Evolutionary conservation across 2,113 vertebrate species (phyloP).

Genomic region (Chrysemys picta): DNA sequence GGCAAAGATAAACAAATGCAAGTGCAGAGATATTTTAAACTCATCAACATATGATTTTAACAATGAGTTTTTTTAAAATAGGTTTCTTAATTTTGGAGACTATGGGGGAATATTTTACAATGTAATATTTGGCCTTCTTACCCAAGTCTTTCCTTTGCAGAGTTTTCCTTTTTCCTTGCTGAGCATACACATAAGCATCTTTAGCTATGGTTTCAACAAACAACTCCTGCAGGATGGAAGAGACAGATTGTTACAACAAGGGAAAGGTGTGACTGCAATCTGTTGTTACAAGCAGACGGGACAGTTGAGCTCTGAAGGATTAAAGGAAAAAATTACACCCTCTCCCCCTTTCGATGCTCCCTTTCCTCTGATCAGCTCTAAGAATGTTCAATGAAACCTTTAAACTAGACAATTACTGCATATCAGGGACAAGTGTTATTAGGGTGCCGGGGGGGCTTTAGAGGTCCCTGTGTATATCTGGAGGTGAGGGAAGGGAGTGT

Average conservation of each 20-base stretch:
- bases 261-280: background rate
- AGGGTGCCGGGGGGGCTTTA: background rate
- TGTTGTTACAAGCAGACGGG: background rate
- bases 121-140: conserved; percentile 55
- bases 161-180: conserved; percentile 96
- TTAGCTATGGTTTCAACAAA: conserved; percentile 98
- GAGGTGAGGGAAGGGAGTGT: background rate
- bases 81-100: background rate
- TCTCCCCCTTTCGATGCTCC: background rate
- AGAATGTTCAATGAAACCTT: background rate
- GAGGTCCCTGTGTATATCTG: background rate
- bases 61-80: background rate
- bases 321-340: background rate
- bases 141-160: conserved; percentile 96
- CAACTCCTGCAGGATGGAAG: conserved; percentile 83
- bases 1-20: background rate
- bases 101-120: background rate
- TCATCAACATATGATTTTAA: background rate
- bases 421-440: background rate
- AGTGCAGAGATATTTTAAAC: background rate
- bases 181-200: conserved; percentile 92
- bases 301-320: background rate
- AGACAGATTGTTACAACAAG: background rate
- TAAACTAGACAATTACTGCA: background rate
- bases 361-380: background rate